Base-by-base conservation (phyloP, 2,888 invertebrate genomes). In the Dynastes hyllus region DNA sequence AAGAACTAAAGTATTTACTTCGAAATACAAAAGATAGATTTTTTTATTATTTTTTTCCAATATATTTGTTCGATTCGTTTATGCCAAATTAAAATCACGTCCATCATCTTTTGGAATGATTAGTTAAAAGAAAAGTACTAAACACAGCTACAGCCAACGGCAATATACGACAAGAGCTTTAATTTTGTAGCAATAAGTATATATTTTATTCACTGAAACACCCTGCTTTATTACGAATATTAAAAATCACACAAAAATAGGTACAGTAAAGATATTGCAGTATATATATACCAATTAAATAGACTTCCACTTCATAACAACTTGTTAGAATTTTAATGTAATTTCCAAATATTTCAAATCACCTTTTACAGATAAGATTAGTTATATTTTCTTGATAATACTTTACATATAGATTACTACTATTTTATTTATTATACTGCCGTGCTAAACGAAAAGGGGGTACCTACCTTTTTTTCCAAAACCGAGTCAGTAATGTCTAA, bases 141-240 rank as follows among this genome's bases (percentile, higher is more conserved):
- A 32, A 61, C 2, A 61, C 9, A 4, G 61, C 29, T 11, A 22
- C 6, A 61, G 61, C 22, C 22, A 27, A 22, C 29, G 22, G 22
- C 8, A 27, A 63, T 63, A 29, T 2, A 63, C 63, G 13, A 9
- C 45, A 45, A 8, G 8, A 8, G 45, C 45, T 45, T 37, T 37
- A 37, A 37, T 5, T 37, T 32, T 32, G 5, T 32, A 37, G 32
- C 32, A 5, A 5, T 32, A 37, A 37, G 2, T 50, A 50, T 50
- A 29, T 51, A 50, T 69, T 37, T 51, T 5, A 27, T 50, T n/a
- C 22, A 51, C 22, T 29, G 13, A 69, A 69, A 69, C 69, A 69
- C 69, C 51, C 69, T 69, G 69, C 51, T 40, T 53, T 69, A 69
- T 27, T 50, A 51, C 13, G 29, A 63, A 63, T 32, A n/a, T 63